These are phyloP conservation scores for Episyrphus balteatus DNA, from an alignment of 1,140 invertebrate species.

Conservation along the genomic window DNA sequence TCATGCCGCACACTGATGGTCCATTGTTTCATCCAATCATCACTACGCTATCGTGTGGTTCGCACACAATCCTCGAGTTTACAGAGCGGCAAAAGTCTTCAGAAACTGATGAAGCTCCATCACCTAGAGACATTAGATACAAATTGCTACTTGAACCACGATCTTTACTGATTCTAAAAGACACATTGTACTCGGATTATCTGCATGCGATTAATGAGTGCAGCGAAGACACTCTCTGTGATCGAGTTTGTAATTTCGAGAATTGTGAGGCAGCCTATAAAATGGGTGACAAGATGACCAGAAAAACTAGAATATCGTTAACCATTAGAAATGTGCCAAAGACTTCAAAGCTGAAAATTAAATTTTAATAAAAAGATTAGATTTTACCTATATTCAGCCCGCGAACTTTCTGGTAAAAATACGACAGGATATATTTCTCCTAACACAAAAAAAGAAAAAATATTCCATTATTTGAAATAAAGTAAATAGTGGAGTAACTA, in stretches of 20 bases:
- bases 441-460: no score
- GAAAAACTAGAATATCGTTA: slow-evolving; percentile 72
- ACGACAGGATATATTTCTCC: no score
- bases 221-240: slow-evolving; percentile 54
- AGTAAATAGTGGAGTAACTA: no score
- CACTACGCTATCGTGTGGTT: slow-evolving; percentile 84
- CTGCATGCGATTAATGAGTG: slow-evolving; percentile 82
- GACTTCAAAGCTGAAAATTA: slow-evolving; percentile 66
- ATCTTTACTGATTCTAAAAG: slow-evolving; percentile 77
- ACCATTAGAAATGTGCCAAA: slow-evolving; percentile 92
- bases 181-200: slow-evolving; percentile 72
- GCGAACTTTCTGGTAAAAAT: no score
- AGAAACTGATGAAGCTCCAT: slow-evolving; percentile 9
- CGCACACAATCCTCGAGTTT: slow-evolving; percentile 79
- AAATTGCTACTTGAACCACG: slow-evolving; percentile 72
- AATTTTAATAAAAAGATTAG: slow-evolving; percentile 22
- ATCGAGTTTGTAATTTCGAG: slow-evolving; percentile 56
- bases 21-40: slow-evolving; percentile 87
- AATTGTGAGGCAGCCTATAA: slow-evolving; percentile 45
- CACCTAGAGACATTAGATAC: slow-evolving; percentile 35
- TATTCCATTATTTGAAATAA: no score
- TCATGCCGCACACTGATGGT: slow-evolving; percentile 92
- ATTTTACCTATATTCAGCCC: no score
- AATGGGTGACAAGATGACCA: slow-evolving; percentile 44
- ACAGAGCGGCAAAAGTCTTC: slow-evolving; percentile 40